A percentile compares a stretch with the other conserved stretches of the same genome.
phyloP scores from a whole-genome alignment of 2,113 vertebrate genomes.

The Lagopus muta region DNA sequence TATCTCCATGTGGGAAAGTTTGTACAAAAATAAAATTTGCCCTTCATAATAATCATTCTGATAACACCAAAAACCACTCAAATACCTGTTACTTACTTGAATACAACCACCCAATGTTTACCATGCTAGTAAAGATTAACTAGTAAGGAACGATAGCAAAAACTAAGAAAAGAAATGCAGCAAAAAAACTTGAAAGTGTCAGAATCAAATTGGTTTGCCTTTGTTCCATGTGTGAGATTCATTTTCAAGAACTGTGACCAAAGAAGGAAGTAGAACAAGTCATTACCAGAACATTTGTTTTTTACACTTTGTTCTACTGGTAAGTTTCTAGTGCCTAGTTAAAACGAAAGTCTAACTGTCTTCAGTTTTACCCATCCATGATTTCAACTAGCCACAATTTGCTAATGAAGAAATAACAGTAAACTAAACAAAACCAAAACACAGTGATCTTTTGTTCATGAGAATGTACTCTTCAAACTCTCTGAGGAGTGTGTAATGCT shows the following conservation, averaged over 20 bases:
- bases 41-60: neutral
- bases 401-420: neutral
- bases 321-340: neutral
- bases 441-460: neutral
- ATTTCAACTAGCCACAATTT: neutral
- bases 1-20: neutral
- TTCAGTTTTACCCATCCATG: rapidly evolving
- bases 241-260: neutral
- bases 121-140: neutral
- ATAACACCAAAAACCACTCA: neutral
- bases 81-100: neutral
- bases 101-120: neutral
- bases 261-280: neutral
- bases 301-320: neutral
- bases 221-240: neutral
- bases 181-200: neutral
- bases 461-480: neutral
- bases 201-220: neutral
- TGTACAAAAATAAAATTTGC: neutral
- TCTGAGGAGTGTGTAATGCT: neutral
- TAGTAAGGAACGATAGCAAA: neutral
- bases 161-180: neutral
- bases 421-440: neutral
- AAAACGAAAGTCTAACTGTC: neutral
- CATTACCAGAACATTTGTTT: neutral